Evolutionary conservation across 2,888 invertebrate species (phyloP).

Genomic region (Parascotia fuliginaria): DNA sequence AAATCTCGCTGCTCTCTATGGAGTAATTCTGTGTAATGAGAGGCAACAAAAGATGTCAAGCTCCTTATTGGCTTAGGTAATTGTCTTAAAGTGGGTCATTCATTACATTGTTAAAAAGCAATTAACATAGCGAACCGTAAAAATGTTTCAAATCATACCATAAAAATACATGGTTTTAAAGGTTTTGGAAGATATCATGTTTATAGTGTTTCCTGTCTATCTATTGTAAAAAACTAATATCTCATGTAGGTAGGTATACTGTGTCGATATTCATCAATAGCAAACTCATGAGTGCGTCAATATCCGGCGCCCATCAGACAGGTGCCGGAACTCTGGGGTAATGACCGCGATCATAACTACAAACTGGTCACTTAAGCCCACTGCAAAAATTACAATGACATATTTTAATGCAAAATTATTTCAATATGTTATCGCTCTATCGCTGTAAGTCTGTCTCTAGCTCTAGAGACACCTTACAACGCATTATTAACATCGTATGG

Average conservation of each 20-base stretch:
- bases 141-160: not conserved
- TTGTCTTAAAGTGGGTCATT: slow-evolving; percentile 1
- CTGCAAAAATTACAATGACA: slow-evolving; percentile 54
- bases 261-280: slow-evolving; percentile 25
- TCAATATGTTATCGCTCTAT: not conserved
- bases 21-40: slow-evolving; percentile 7
- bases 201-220: not conserved
- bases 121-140: not conserved
- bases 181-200: not conserved
- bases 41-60: slow-evolving; percentile 9
- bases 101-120: not conserved
- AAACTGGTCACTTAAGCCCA: slow-evolving; percentile 45
- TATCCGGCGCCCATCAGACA: slow-evolving; percentile 57
- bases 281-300: slow-evolving; percentile 45
- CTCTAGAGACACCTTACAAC: slow-evolving; percentile 41
- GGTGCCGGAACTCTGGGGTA: slow-evolving; percentile 64
- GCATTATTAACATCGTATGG: slow-evolving; percentile 30
- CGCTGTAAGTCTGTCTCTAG: no score
- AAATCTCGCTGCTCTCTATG: slow-evolving; percentile 19
- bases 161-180: no score
- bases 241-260: slow-evolving; percentile 9
- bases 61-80: slow-evolving; percentile 1
- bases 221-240: not conserved
- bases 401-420: slow-evolving; percentile 11
- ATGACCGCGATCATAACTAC: slow-evolving; percentile 57